Conservation (phyloP, 2,113 vertebrate species). For the Microcebus ravelobensis region DNA sequence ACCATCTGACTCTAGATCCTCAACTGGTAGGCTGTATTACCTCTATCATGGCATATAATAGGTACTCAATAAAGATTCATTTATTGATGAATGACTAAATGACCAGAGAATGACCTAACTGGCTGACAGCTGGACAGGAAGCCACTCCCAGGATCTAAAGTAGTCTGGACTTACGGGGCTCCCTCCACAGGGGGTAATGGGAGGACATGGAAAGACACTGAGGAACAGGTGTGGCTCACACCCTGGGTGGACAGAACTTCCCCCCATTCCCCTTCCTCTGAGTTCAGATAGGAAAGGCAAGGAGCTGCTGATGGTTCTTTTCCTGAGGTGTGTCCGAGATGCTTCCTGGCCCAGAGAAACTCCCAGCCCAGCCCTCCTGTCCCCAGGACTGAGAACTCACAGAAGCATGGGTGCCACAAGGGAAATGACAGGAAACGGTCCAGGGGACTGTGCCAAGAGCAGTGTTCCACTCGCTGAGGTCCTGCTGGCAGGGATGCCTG, state of each 20-base stretch:
- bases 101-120: not conserved
- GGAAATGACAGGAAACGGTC: constrained; percentile 60
- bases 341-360: constrained; percentile 65
- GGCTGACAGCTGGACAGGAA: constrained; percentile 27
- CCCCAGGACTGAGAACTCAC: constrained; percentile 68
- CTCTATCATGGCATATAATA: not conserved
- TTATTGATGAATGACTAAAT: not conserved
- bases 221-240: constrained; percentile 5
- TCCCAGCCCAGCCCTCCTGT: constrained; percentile 43
- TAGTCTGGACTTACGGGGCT: not conserved
- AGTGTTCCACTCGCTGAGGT: not conserved
- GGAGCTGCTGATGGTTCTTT: constrained; percentile 67
- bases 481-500: constrained; percentile 52
- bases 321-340: constrained; percentile 75
- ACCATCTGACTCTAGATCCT: not conserved
- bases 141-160: constrained; percentile 31
- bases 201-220: not conserved
- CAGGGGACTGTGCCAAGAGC: constrained; percentile 63
- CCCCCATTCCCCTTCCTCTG: constrained; percentile 63
- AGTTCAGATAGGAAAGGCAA: constrained; percentile 72
- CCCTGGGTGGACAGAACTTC: constrained; percentile 4
- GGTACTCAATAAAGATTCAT: not conserved
- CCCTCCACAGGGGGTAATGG: not conserved
- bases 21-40: not conserved
- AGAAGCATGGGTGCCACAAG: constrained; percentile 15